phyloP scores from a whole-genome alignment of 1,140 invertebrate genomes.

The Drosophila repletoides region DNA sequence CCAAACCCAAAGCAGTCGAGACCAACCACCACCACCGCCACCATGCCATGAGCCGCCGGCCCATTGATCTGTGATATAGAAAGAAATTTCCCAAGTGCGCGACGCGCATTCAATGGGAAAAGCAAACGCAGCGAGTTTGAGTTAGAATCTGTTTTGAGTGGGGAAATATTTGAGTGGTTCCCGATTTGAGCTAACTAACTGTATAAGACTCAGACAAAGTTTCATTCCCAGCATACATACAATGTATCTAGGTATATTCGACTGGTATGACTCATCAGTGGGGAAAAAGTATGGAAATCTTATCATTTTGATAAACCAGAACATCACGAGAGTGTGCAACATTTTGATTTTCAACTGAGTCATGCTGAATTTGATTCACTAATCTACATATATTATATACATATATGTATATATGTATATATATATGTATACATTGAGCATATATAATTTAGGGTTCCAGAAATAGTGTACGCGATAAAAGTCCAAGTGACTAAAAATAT shows the following conservation, averaged over 20 bases:
- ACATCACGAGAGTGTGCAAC: not conserved
- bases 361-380: constrained; percentile 24
- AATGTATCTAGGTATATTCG: no score
- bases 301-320: constrained; percentile 29
- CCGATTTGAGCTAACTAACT: constrained; percentile 6
- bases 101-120: constrained; percentile 54
- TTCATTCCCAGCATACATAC: no score
- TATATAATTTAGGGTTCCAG: not conserved
- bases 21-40: constrained; percentile 56
- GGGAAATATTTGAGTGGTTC: constrained; percentile 49
- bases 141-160: constrained; percentile 21
- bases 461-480: not conserved
- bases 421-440: not conserved
- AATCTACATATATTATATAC: constrained; percentile 11
- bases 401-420: not conserved
- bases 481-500: not conserved
- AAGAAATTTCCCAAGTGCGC: constrained; percentile 49
- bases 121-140: constrained; percentile 26
- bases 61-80: constrained; percentile 45
- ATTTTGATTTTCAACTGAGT: constrained; percentile 19
- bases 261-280: constrained; percentile 17
- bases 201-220: no score
- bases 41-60: constrained; percentile 1
- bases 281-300: constrained; percentile 20
- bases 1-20: constrained; percentile 22